Evolutionary conservation across 2,888 invertebrate species (phyloP).

Genomic region (Lepidonotus clava): DNA sequence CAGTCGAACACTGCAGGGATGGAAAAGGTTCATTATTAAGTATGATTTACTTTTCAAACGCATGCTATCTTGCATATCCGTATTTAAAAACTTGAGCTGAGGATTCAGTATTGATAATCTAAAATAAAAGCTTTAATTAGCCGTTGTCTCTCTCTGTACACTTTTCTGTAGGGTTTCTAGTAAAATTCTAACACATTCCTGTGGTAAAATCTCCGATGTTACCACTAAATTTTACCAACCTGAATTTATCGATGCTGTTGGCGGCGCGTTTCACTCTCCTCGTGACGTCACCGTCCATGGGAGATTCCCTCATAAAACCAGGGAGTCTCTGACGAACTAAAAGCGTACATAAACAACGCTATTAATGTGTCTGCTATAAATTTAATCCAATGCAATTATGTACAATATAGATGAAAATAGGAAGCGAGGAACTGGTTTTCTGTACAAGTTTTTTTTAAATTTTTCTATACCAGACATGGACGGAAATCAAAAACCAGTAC

Average conservation of each 20-base stretch:
- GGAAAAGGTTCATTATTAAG: neutral
- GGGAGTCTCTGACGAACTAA: conserved; percentile 83
- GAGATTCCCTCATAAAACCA: conserved; percentile 87
- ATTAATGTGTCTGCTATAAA: too few relatives aligned
- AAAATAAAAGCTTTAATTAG: neutral
- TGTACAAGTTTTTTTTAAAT: too few relatives aligned
- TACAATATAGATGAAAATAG: too few relatives aligned
- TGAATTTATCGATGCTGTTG: conserved; percentile 88
- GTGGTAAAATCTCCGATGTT: neutral
- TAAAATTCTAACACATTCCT: neutral
- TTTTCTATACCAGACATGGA: too few relatives aligned
- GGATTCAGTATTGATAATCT: neutral
- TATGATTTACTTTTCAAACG: neutral
- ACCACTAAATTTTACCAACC: conserved; percentile 70
- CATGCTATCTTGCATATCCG: neutral
- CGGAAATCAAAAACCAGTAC: too few relatives aligned
- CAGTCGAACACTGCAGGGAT: conserved; percentile 84
- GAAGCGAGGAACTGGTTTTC: too few relatives aligned
- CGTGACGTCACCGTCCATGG: conserved; percentile 88
- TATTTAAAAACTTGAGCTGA: neutral
- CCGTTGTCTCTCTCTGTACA: neutral
- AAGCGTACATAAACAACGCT: neutral
- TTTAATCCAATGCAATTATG: too few relatives aligned
- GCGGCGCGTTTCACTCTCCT: conserved; percentile 89
- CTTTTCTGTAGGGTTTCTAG: neutral